Percentiles rank a stretch among this genome's conserved stretches.
Conservation (phyloP, 2,113 vertebrate genomes). For the Porphyrio hochstetteri region DNA sequence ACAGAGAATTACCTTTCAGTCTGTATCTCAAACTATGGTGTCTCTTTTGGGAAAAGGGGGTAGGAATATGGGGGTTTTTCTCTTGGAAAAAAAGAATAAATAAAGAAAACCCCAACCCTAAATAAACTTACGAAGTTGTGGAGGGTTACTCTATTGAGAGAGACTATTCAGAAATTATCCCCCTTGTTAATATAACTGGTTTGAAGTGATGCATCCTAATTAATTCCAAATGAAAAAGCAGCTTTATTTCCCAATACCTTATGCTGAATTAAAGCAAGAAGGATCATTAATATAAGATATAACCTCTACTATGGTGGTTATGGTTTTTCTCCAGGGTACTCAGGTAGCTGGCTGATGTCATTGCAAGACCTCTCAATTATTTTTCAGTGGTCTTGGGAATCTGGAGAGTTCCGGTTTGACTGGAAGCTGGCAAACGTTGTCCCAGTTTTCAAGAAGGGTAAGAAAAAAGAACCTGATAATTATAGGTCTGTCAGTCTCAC, state of each 20-base stretch:
- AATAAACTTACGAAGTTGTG: background rate
- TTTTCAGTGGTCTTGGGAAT: no score
- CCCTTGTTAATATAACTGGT: background rate
- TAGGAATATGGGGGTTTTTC: background rate
- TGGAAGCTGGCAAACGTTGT: no score
- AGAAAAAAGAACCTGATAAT: no score
- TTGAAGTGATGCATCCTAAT: background rate
- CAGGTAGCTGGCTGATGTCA: no score
- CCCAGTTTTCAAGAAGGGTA: no score
- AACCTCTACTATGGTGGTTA: background rate
- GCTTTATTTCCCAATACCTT: background rate
- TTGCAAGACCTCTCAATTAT: no score
- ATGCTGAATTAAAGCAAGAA: background rate
- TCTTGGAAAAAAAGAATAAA: background rate
- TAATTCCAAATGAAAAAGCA: background rate
- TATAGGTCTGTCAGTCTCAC: no score
- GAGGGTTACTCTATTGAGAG: background rate
- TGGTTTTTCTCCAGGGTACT: background rate
- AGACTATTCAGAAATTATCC: background rate
- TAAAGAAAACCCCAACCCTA: background rate
- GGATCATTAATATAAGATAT: background rate
- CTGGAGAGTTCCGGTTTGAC: no score
- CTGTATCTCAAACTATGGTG: background rate
- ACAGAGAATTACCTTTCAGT: background rate
- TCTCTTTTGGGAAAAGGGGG: background rate